Base-by-base conservation (phyloP, 2,888 invertebrate genomes). In the Coecobrya sp. region DNA sequence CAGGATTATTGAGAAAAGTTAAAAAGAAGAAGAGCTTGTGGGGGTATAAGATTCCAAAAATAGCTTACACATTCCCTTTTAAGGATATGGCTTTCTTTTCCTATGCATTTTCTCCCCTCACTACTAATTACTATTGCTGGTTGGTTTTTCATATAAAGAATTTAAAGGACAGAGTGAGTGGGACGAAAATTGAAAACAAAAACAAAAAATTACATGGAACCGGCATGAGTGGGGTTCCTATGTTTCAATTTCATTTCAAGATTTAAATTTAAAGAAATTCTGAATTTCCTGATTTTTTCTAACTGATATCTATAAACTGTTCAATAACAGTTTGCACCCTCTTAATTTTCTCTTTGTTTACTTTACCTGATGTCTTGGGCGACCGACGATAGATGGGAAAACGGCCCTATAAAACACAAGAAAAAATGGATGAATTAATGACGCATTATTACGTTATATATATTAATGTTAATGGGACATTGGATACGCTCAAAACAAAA, bases 301-400 rank as follows among this genome's bases (percentile, higher is more conserved):
- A 36, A 36, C n/a, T n/a, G n/a, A 36, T 4, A 36, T 36, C 7
- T 36, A 7, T 7, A 4, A 36, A 36, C 36, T 36, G 36, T n/a
- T n/a, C n/a, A n/a, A 2, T 36, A 4, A 7, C 36, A 36, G 36
- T 36, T 36, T 36, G 7, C 36, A 36, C 7, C 7, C 36, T 2
- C 3, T 36, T 36, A 4, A 7, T 7, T 36, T 36, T 36, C 36
- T 36, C 7, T 36, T 7, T 36, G 36, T 36, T 36, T 36, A 36
- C 36, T 7, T 4, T 65, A 11, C 25, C 65, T n/a, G 11, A 65
- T 97, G 97, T 95, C 97, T 96, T 10, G 97, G 97, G 89, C 97
- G 96, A 89, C 97, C 97, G 68, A 97, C 97, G 94, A 97, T 97
- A 87, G 97, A 97, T 3, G 97, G 97, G 95, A 97, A 97, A 49